A percentile compares a stretch with the other conserved stretches of the same genome.
phyloP scores from a whole-genome alignment of 2,888 invertebrate species.

The Lypha dubia region DNA sequence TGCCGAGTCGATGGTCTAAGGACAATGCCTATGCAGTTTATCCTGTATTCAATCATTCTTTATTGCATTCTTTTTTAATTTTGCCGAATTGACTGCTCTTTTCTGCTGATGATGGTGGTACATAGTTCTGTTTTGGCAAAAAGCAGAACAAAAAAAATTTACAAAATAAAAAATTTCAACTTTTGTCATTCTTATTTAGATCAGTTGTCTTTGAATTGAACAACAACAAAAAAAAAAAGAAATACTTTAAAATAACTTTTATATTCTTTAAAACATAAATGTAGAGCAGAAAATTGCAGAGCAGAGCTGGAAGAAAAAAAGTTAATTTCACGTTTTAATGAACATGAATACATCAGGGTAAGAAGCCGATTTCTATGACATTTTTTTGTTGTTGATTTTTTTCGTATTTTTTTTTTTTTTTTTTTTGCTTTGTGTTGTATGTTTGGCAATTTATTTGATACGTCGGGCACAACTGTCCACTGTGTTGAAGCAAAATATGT shows the following conservation, averaged over 20 bases:
- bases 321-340: slow-evolving; percentile 81
- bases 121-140: slow-evolving; percentile 72
- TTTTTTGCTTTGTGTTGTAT: slow-evolving; percentile 53
- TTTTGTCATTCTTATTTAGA: slow-evolving; percentile 29
- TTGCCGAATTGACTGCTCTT: slow-evolving; percentile 64
- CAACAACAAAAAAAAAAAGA: no score
- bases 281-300: slow-evolving; percentile 18
- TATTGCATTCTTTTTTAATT: slow-evolving; percentile 26
- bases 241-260: slow-evolving; percentile 45
- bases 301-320: slow-evolving; percentile 7
- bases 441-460: slow-evolving; percentile 32
- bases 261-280: slow-evolving; percentile 59
- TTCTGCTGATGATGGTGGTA: no score
- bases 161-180: slow-evolving; percentile 28
- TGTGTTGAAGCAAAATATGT: slow-evolving; percentile 43
- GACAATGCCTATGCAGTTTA: slow-evolving; percentile 58
- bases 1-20: slow-evolving; percentile 35
- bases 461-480: background rate
- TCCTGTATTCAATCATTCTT: slow-evolving; percentile 34
- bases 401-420: slow-evolving; percentile 7
- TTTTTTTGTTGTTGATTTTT: background rate
- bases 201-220: slow-evolving; percentile 13
- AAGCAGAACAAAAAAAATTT: background rate
- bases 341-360: slow-evolving; percentile 56
- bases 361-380: slow-evolving; percentile 75